Base-by-base conservation (phyloP, 1,140 invertebrate species). In the Drosophila pectinifera region DNA sequence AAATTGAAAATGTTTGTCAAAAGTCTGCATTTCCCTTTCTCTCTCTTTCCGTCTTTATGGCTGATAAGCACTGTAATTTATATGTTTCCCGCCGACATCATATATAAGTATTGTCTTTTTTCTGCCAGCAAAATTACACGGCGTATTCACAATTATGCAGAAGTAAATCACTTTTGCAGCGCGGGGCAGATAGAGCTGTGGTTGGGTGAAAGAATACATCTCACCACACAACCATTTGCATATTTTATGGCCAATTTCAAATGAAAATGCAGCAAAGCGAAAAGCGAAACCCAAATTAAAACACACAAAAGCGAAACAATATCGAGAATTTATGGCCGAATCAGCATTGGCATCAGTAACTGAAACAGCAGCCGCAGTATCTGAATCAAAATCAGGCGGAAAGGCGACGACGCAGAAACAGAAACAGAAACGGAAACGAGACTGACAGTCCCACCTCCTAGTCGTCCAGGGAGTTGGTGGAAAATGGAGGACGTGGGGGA, bases 1-100 rank as follows among this genome's bases (percentile, higher is more conserved):
- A 89, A 89, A 89, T 80, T 89, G 80, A 89, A 89, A 89, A 80
- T 78, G 84, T 84, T 74, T 89, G 80, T 78, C 77, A 90, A 64
- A 78, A 58, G 78, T 69, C 43, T 49, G 31, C 64, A 38, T 48
- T 48, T 68, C 55, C n/a, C n/a, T n/a, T n/a, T 43, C 64, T 67
- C 53, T 28, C 63, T 59, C 8, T 5, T 5, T 2, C n/a, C 43
- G 24, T 56, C 41, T 51, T 48, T 67, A 38, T 39, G 41, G 11
- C 61, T 39, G 84, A 80, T 86, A 85, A 79, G 62, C 65, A 49
- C 36, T 42, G 51, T 58, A 65, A 78, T 67, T 69, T 69, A 67
- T 64, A 67, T 58, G 73, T 58, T 73, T 70, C 3, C 34, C 34
- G 48, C 24, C 43, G 39, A 7, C 54, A 24, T 43, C 28, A 53